Conservation (phyloP, 2,113 vertebrate species). For the Caranx melampygus region DNA sequence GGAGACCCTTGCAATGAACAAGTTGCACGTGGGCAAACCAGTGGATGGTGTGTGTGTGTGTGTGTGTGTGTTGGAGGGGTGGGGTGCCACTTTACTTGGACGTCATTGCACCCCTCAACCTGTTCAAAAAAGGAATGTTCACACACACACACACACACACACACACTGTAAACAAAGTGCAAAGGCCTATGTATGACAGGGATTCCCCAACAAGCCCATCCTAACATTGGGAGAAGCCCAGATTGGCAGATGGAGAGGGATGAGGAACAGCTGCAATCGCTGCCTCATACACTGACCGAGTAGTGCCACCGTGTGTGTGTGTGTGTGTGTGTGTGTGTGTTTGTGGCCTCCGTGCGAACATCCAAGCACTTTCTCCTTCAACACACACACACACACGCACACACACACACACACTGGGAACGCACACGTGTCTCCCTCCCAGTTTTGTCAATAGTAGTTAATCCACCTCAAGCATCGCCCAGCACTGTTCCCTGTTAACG, state of each 20-base stretch:
- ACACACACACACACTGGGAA: conserved; percentile 29
- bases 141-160: conserved; percentile 29
- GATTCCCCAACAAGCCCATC: conserved; percentile 57
- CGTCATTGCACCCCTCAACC: conserved; percentile 33
- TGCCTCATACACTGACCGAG: conserved; percentile 35
- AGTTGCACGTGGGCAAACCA: conserved; percentile 78
- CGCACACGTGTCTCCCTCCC: conserved; percentile 43
- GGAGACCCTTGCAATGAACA: conserved; percentile 64
- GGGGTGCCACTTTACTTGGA: conserved; percentile 42
- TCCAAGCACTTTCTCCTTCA: conserved; percentile 27
- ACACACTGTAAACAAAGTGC: conserved; percentile 43
- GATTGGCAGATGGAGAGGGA: conserved; percentile 46
- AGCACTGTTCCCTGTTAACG: conserved; percentile 33
- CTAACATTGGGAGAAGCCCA: conserved; percentile 20
- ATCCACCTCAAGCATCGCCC: conserved; percentile 58
- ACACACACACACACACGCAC: conserved; percentile 25
- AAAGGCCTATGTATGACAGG: conserved; percentile 37
- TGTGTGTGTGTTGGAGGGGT: conserved; percentile 28
- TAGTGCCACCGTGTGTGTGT: conserved; percentile 11
- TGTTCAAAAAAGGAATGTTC: conserved; percentile 16
- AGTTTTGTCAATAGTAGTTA: conserved; percentile 64
- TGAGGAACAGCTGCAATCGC: conserved; percentile 48
- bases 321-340: conserved; percentile 13
- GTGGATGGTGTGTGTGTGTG: conserved; percentile 18
- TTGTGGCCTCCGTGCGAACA: conserved; percentile 8